phyloP scores from a whole-genome alignment of 2,797 vertebrate genomes.

The Lacerta viridis region DNA sequence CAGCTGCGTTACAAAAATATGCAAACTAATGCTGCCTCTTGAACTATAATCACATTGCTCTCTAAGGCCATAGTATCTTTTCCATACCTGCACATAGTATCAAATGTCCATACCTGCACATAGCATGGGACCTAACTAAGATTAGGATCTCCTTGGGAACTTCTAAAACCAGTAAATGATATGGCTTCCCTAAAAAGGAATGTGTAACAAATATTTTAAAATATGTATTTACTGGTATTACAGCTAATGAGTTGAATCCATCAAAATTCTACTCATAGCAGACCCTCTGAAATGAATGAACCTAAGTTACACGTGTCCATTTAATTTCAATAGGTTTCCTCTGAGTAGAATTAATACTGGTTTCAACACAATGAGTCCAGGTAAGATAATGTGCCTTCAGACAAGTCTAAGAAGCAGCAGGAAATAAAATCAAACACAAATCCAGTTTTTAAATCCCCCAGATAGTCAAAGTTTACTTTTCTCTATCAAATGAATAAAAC shows the following conservation, averaged over 20 bases:
- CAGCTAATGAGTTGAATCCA: no score
- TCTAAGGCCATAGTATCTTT: neutral
- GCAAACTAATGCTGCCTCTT: conserved; percentile 17
- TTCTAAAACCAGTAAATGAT: neutral
- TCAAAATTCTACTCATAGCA: no score
- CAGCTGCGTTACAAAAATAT: conserved; percentile 1
- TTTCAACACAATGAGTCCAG: neutral
- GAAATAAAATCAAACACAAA: neutral
- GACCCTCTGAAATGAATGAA: no score
- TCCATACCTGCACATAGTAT: neutral
- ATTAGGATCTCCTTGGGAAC: neutral
- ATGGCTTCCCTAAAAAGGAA: neutral
- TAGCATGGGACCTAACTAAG: neutral
- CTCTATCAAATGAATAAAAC: neutral
- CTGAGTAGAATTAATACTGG: no score
- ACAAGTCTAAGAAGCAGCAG: neutral
- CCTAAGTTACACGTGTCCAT: no score
- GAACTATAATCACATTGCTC: conserved; percentile 29
- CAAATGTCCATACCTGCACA: neutral
- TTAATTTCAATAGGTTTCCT: no score
- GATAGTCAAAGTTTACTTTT: neutral
- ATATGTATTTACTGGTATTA: neutral
- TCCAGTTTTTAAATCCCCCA: neutral
- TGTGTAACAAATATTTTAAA: neutral
- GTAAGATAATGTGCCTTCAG: neutral